Evolutionary conservation across 2,797 vertebrate genomes (phyloP).

Genomic region (Lophotriccus pileatus): DNA sequence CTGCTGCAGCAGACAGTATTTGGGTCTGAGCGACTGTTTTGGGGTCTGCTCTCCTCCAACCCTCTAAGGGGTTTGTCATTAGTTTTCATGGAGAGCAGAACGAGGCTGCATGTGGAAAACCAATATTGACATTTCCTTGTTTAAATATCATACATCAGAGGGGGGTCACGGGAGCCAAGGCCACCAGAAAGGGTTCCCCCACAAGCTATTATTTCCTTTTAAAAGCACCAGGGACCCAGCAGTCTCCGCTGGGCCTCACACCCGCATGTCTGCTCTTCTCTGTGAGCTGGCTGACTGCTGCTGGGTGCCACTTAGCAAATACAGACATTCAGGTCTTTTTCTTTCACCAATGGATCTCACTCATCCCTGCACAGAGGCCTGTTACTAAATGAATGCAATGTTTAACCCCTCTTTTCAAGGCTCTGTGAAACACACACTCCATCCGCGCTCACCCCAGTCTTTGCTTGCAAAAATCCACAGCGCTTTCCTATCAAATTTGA

Average conservation of each 20-base stretch:
- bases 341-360: background rate
- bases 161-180: slow-evolving; percentile 37
- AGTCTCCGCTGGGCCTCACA: background rate
- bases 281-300: background rate
- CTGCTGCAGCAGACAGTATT: background rate
- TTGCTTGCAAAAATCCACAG: background rate
- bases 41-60: background rate
- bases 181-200: slow-evolving; percentile 53
- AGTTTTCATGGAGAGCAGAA: slow-evolving; percentile 31
- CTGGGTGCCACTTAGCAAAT: slow-evolving; percentile 38
- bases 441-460: background rate
- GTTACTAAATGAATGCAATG: background rate
- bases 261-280: background rate
- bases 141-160: slow-evolving; percentile 67
- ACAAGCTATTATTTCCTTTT: slow-evolving; percentile 62
- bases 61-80: background rate
- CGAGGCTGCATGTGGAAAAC: slow-evolving; percentile 26
- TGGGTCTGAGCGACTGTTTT: background rate
- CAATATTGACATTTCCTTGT: slow-evolving; percentile 58
- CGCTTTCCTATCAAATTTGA: background rate
- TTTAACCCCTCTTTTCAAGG: background rate
- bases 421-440: background rate
- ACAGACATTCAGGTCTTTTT: slow-evolving; percentile 39
- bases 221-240: slow-evolving; percentile 40
- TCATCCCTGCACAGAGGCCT: background rate